A percentile compares a stretch with the other conserved stretches of the same genome.
Conservation (phyloP, 1,140 invertebrate genomes). For the Drosophila neocordata region DNA sequence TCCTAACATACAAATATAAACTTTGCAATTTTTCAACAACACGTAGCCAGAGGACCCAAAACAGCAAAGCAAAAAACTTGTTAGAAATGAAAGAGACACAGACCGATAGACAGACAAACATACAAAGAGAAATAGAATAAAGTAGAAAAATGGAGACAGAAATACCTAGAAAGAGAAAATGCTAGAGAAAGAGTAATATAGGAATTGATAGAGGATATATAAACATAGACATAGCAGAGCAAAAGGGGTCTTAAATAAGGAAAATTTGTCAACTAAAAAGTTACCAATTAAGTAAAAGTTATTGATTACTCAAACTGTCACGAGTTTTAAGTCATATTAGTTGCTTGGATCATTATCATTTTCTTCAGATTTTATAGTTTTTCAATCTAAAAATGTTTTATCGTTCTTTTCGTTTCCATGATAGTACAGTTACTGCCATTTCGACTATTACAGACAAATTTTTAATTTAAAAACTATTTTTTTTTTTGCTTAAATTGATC, state of each 20-base stretch:
- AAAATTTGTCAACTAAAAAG: background rate
- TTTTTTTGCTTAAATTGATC: too few relatives aligned
- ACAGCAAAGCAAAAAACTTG: conserved; percentile 13
- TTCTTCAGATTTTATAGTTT: too few relatives aligned
- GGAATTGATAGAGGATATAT: background rate
- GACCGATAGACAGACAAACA: too few relatives aligned
- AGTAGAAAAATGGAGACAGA: background rate
- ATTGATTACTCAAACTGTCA: too few relatives aligned
- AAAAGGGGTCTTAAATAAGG: background rate
- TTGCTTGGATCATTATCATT: too few relatives aligned
- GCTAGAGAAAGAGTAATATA: background rate
- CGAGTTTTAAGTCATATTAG: too few relatives aligned
- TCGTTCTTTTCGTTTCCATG: too few relatives aligned
- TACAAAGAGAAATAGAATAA: background rate
- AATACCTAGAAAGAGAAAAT: background rate
- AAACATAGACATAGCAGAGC: background rate
- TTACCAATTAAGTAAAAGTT: too few relatives aligned
- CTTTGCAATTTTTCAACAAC: conserved; percentile 15
- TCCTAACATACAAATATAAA: conserved; percentile 15
- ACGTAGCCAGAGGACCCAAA: conserved; percentile 5
- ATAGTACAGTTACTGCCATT: too few relatives aligned
- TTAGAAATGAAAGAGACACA: conserved; percentile 9
- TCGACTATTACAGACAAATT: too few relatives aligned
- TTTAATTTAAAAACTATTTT: too few relatives aligned
- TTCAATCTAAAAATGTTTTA: too few relatives aligned